phyloP scores from a whole-genome alignment of 2,113 vertebrate genomes.

The Onychorhynchus coronatus region DNA sequence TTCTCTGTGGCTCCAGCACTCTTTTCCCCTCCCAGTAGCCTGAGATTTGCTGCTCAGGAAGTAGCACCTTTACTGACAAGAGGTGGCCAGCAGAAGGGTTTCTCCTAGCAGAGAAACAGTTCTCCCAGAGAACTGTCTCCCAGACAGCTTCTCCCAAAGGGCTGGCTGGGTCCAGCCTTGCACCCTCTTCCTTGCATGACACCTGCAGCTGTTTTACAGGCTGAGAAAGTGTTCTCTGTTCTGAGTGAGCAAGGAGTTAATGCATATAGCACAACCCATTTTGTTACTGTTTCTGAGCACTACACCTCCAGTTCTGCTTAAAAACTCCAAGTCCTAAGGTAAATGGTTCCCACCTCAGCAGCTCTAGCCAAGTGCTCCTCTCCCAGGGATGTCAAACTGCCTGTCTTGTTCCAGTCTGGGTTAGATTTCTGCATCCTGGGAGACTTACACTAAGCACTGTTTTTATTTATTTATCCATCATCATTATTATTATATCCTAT shows the following conservation, averaged over 20 bases:
- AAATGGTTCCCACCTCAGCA: background rate
- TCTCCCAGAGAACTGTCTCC: background rate
- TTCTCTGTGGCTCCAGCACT: background rate
- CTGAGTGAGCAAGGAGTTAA: background rate
- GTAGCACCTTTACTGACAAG: background rate
- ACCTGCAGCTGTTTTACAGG: background rate
- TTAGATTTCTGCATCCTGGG: background rate
- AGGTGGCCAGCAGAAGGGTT: background rate
- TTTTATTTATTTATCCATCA: background rate
- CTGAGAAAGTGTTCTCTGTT: background rate
- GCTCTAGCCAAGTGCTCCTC: background rate
- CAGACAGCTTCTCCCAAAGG: background rate
- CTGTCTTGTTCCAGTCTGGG: background rate
- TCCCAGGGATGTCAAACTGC: background rate
- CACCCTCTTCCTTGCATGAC: background rate
- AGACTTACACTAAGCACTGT: background rate
- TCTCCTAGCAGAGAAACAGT: background rate
- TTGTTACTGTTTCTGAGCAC: background rate
- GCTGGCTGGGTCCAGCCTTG: background rate
- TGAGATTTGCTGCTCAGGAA: background rate
- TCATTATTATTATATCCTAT: background rate
- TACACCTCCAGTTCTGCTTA: background rate
- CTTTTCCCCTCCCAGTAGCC: background rate
- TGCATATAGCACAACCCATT: background rate
- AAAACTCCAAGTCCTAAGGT: background rate